phyloP scores from a whole-genome alignment of 2,797 vertebrate species.

The Oophaga sylvatica region DNA sequence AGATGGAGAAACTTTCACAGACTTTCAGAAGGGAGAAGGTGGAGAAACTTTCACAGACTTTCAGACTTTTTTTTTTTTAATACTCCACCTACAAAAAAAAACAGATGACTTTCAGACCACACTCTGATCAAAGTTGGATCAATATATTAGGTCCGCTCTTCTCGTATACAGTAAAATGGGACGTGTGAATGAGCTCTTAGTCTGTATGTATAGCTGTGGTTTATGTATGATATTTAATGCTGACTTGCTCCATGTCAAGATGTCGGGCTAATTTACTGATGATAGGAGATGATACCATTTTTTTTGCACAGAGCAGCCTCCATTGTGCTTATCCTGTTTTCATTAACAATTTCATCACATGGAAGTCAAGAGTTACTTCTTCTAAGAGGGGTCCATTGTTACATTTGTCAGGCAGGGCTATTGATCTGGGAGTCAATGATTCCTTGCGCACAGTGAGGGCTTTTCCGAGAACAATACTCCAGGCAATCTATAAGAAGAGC shows the following conservation, averaged over 20 bases:
- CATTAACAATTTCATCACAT: constrained; percentile 44
- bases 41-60: too few relatives aligned
- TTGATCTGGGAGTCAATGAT: constrained; percentile 50
- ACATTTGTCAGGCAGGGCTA: constrained; percentile 42
- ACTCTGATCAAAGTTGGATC: too few relatives aligned
- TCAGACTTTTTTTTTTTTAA: too few relatives aligned
- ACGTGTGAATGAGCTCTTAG: too few relatives aligned
- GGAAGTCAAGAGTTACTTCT: constrained; percentile 17
- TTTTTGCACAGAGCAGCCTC: not conserved
- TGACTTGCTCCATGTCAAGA: not conserved
- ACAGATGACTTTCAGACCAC: too few relatives aligned
- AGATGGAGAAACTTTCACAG: too few relatives aligned
- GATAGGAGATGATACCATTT: not conserved
- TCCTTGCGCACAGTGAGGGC: constrained; percentile 45
- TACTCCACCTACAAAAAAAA: too few relatives aligned
- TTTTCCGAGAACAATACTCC: constrained; percentile 57
- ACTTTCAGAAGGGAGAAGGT: too few relatives aligned
- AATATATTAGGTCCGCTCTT: too few relatives aligned
- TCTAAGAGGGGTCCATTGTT: constrained; percentile 32
- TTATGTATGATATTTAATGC: not conserved
- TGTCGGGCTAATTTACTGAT: not conserved
- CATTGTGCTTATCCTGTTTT: constrained; percentile 23
- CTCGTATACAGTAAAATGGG: too few relatives aligned
- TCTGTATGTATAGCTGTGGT: not conserved
- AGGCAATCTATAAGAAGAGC: constrained; percentile 50